Conservation (phyloP, 2,888 invertebrate species). For the Himalopsyche japonica region DNA sequence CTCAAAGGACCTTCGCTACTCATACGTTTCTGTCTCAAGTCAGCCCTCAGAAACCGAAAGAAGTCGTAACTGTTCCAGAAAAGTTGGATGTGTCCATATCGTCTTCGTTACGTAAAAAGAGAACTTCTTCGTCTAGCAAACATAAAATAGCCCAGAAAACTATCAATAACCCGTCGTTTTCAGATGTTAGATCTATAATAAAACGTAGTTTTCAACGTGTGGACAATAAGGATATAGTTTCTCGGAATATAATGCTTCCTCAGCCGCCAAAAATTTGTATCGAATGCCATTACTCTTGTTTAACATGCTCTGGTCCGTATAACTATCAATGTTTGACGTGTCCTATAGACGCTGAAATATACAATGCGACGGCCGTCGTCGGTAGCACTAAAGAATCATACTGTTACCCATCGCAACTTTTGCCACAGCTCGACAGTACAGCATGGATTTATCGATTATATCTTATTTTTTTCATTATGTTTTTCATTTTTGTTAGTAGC, state of each 20-base stretch:
- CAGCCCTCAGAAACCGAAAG: conserved; percentile 8
- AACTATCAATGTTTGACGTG: conserved; percentile 72
- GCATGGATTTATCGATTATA: conserved; percentile 57
- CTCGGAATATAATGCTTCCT: conserved; percentile 42
- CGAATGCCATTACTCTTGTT: conserved; percentile 76
- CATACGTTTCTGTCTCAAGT: conserved; percentile 50
- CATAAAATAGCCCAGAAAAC: conserved; percentile 40
- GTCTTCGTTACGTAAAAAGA: conserved; percentile 9
- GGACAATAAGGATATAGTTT: conserved; percentile 42
- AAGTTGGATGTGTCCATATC: conserved; percentile 32
- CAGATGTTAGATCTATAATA: conserved; percentile 47
- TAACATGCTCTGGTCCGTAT: conserved; percentile 68
- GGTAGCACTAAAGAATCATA: conserved; percentile 47
- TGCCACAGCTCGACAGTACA: conserved; percentile 53
- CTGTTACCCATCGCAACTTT: conserved; percentile 57
- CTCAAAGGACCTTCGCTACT: conserved; percentile 56
- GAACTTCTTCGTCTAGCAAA: background rate
- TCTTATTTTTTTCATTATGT: conserved; percentile 50
- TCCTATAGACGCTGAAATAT: conserved; percentile 65
- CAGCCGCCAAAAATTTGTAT: conserved; percentile 59
- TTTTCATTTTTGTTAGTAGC: conserved; percentile 46
- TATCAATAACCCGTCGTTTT: conserved; percentile 44
- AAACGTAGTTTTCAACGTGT: conserved; percentile 46
- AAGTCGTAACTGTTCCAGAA: conserved; percentile 42
- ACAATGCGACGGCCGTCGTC: conserved; percentile 47